phyloP scores from a whole-genome alignment of 1,140 invertebrate genomes.

The Bombus turneri region DNA sequence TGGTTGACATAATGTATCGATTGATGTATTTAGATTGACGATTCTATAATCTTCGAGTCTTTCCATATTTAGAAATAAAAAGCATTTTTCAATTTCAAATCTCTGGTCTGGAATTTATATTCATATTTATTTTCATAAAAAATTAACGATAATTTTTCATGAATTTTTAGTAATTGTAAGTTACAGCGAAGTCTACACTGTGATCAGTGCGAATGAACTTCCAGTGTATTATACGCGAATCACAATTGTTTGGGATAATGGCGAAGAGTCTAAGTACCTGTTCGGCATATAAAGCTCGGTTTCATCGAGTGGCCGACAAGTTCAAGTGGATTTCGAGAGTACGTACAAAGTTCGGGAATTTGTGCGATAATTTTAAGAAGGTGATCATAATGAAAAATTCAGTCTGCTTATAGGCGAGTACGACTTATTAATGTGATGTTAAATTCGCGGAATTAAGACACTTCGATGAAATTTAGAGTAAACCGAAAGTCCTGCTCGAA shows the following conservation, averaged over 20 bases:
- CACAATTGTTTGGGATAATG: neutral
- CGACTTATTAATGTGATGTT: no score
- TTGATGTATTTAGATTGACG: neutral
- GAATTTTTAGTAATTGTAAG: neutral
- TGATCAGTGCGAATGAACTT: neutral
- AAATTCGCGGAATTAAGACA: neutral
- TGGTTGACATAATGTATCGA: no score
- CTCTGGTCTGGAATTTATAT: neutral
- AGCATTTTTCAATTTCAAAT: neutral
- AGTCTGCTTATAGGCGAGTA: no score
- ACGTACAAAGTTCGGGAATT: neutral
- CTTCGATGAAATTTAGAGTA: neutral
- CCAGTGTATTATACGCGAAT: neutral
- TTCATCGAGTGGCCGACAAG: neutral
- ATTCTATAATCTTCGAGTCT: neutral
- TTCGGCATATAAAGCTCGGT: slow-evolving; percentile 4
- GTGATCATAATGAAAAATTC: no score
- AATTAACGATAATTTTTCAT: neutral
- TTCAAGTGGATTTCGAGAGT: neutral
- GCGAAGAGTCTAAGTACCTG: neutral
- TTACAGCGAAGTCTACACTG: neutral
- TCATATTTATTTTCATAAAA: no score
- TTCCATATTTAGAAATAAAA: neutral
- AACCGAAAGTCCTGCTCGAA: no score
- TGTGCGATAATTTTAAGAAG: neutral